A percentile compares a stretch with the other conserved stretches of the same genome.
Conservation (phyloP, 2,113 vertebrate species). For the Psammodynastes pulverulentus region DNA sequence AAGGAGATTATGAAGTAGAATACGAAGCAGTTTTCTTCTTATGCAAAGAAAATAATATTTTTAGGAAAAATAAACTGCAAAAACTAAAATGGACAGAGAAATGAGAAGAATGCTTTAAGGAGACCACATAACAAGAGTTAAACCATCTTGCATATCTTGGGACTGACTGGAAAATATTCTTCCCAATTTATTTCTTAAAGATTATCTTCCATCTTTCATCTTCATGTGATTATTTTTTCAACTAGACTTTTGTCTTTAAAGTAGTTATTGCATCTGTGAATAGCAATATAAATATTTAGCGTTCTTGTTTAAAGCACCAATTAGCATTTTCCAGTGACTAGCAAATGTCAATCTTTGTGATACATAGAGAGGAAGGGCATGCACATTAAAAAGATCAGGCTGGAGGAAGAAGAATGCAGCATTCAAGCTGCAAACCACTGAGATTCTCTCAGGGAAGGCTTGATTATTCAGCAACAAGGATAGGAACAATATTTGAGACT, state of each 20-base stretch:
- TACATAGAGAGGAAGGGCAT: neutral
- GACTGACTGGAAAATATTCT: neutral
- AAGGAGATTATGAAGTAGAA: neutral
- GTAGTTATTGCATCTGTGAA: neutral
- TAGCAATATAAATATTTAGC: neutral
- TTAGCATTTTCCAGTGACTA: neutral
- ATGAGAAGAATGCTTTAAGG: neutral
- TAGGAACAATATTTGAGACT: neutral
- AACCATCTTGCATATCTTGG: neutral
- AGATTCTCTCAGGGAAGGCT: neutral
- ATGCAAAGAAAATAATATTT: neutral
- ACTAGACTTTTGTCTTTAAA: neutral
- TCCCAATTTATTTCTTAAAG: neutral
- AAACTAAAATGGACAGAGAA: neutral
- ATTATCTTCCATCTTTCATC: neutral
- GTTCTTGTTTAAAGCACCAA: neutral
- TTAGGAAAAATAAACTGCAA: neutral
- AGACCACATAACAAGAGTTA: neutral
- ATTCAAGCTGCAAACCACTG: too few species aligned
- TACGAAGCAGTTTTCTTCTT: neutral
- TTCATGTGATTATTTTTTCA: neutral
- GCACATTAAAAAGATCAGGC: neutral
- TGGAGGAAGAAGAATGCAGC: neutral
- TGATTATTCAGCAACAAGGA: neutral
- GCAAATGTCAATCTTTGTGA: neutral